A percentile compares a stretch with the other conserved stretches of the same genome.
Evolutionary conservation across 2,113 vertebrate genomes (phyloP).

Genomic region (Cairina moschata): DNA sequence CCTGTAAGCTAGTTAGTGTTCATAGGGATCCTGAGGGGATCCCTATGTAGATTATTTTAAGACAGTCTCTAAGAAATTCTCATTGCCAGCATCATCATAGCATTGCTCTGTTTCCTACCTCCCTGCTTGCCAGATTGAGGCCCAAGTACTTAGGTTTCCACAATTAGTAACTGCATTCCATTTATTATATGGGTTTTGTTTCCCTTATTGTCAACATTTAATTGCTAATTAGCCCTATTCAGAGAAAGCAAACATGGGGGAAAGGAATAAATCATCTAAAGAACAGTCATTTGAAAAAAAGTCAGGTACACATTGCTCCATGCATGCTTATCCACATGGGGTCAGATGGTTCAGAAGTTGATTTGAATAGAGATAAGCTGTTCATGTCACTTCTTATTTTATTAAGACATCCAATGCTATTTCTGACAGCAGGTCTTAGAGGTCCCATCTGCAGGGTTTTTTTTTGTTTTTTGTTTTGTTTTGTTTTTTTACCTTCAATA

Average conservation of each 20-base stretch:
- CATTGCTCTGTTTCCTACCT: neutral
- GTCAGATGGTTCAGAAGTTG: neutral
- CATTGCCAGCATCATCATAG: neutral
- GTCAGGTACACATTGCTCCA: neutral
- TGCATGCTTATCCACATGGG: neutral
- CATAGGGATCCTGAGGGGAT: neutral
- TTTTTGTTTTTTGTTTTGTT: no score
- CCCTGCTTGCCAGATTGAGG: neutral
- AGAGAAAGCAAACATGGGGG: neutral
- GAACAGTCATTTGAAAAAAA: neutral
- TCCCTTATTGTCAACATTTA: neutral
- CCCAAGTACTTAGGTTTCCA: neutral
- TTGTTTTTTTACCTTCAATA: neutral
- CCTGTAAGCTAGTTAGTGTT: rapidly evolving
- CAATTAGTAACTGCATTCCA: neutral
- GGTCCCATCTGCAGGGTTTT: neutral
- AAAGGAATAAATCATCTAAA: neutral
- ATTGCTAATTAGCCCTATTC: neutral
- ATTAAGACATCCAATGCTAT: neutral
- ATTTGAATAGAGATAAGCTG: neutral
- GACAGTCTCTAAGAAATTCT: neutral
- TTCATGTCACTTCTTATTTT: neutral
- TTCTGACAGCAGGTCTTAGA: neutral
- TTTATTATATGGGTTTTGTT: neutral
- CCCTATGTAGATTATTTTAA: no score